Evolutionary conservation across 1,140 invertebrate genomes (phyloP), one percentile per base, ranked within the genome.

Genomic region (Solenopsis fugax): DNA sequence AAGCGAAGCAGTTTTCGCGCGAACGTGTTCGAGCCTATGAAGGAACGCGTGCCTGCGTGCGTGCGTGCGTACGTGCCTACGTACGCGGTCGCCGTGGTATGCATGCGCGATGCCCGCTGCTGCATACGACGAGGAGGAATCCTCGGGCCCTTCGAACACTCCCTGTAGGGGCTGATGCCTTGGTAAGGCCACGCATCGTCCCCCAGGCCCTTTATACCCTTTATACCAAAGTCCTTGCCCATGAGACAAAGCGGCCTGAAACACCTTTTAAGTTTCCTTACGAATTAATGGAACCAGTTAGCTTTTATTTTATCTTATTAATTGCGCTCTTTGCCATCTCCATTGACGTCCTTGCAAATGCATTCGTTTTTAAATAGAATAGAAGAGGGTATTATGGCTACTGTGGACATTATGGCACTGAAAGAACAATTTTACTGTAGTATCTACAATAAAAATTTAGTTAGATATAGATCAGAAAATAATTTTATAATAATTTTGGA

Each of bases 121-220:
- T 56, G 18, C 64, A 56, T 21, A 41, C 54, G 48, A 41, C 76
- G 76, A 89, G 90, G 82, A 85, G 77, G 72, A 72, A 86, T 73
- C 73, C 89, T 91, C 88, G 86, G 92, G 89, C 91, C 92, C 93
- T 93, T 93, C 85, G 88, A 82, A 91, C 85, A 94, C 94, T 93
- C 87, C 93, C 93, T 94, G 75, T 90, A 87, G 90, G 90, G 93
- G 91, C 93, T 94, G 93, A 76, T 94, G 37, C 91, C 94, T 94
- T 94, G 94, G 88, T 94, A 94, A 87, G 60, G 90, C 93, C 93
- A 94, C 94, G 94, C 94, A 94, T 90, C 88, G 88, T 90, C 91
- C 92, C 89, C 93, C 88, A 93, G 93, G 93, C 93, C 94, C 93
- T 94, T 94, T 91, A 86, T 88, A 89, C 67, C 86, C 76, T 69